Evolutionary conservation across 2,113 vertebrate species (phyloP), one percentile per base, ranked within the genome.

Genomic region (Clarias batrachus): DNA sequence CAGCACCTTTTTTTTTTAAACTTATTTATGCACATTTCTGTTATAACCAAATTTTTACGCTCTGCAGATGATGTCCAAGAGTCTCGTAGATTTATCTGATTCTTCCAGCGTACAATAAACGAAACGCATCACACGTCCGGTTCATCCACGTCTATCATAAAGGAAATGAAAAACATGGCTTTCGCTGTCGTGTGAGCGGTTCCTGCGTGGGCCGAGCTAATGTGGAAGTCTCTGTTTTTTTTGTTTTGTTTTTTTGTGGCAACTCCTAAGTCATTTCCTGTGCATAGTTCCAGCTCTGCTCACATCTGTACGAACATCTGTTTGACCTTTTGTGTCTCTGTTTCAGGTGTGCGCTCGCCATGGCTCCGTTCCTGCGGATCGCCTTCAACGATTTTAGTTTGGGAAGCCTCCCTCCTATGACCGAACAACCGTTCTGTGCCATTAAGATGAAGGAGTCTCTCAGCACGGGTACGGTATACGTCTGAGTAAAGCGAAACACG

Each of bases 371-470:
- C 92, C 95, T 99, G 88, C 95, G 98, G 59, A 97, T 99, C 56
- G 89, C 96, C 91, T 97, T 99, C 92, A 98, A 93, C 60, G 93
- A 94, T 0, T 98, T 95, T 48, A 96, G 97, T 79, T 82, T 97
- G 88, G 97, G 98, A 2, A 91, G 91, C 3, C 87, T 96, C 87
- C 87, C 96, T 87, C 83, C 90, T 1, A 83, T 89, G 11, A 81
- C 88, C 0, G 96, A 96, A 0, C 88, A 94, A 81, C 98, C 97
- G 14, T 97, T 98, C 92, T 98, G 97, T 89, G 98, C 97, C 6
- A 92, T 99, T 91, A 99, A 96, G 94, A 96, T 99, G 95, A 99
- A 99, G 92, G 98, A 99, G 93, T 96, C 97, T 0, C 91, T 99
- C 91, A 97, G 88, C 91, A 99, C 98, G 94, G 97, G 98, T 99